Percentiles rank a stretch among this genome's conserved stretches.
phyloP scores from a whole-genome alignment of 2,888 invertebrate genomes.

The Trissolcus brochymenae region DNA sequence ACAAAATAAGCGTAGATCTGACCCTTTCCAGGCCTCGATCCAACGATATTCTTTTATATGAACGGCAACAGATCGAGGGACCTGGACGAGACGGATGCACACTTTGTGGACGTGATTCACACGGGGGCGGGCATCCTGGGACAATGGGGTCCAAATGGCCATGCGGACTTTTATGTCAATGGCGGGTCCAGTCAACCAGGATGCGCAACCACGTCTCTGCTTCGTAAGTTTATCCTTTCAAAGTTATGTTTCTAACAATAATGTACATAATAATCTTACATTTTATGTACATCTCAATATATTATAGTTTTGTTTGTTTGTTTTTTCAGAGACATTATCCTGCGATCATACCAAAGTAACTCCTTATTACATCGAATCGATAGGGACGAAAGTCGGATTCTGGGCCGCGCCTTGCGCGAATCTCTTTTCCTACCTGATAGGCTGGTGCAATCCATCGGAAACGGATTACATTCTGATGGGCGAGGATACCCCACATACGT shows the following conservation, averaged over 20 bases:
- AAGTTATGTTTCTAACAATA: no score
- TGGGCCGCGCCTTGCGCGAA: constrained; percentile 91
- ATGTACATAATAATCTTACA: no score
- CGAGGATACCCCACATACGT: constrained; percentile 88
- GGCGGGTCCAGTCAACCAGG: constrained; percentile 93
- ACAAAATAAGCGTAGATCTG: constrained; percentile 56
- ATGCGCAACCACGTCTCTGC: constrained; percentile 87
- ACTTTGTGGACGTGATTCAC: constrained; percentile 89
- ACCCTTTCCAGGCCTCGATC: constrained; percentile 83
- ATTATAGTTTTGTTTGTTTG: background rate
- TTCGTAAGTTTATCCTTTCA: constrained; percentile 80
- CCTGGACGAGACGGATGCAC: constrained; percentile 87
- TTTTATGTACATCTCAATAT: no score
- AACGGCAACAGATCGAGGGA: constrained; percentile 88
- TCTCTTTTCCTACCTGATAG: constrained; percentile 88
- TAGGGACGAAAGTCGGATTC: constrained; percentile 86
- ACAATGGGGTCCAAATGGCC: constrained; percentile 92
- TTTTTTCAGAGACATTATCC: constrained; percentile 84
- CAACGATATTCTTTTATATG: constrained; percentile 90
- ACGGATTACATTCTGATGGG: constrained; percentile 91
- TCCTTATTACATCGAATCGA: constrained; percentile 93
- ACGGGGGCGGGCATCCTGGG: constrained; percentile 92
- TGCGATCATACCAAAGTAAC: constrained; percentile 95
- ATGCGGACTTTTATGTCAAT: constrained; percentile 92
- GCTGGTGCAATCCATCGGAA: constrained; percentile 88